Conservation (phyloP, 2,888 invertebrate genomes). For the Saturnia pavonia region DNA sequence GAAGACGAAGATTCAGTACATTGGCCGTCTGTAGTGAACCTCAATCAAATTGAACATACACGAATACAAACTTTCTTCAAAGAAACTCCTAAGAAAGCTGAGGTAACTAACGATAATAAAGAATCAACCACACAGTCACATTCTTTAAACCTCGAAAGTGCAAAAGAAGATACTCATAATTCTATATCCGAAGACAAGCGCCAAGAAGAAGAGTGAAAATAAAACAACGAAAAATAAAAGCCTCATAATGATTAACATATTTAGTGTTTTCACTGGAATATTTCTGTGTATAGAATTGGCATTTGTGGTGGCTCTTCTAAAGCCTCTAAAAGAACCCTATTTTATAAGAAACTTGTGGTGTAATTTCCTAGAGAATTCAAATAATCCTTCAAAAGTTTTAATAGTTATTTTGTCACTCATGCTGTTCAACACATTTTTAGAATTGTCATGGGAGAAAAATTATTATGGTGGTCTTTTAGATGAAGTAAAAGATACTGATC, state of each 20-base stretch:
- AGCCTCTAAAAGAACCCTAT: constrained; percentile 55
- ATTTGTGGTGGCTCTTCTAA: constrained; percentile 52
- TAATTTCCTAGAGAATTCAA: constrained; percentile 35
- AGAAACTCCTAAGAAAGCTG: constrained; percentile 31
- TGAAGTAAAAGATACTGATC: constrained; percentile 33
- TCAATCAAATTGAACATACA: constrained; percentile 44
- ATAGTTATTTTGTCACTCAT: constrained; percentile 33
- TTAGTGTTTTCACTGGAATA: constrained; percentile 41
- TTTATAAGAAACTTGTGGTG: constrained; percentile 53
- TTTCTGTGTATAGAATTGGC: constrained; percentile 49
- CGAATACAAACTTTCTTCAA: constrained; percentile 46
- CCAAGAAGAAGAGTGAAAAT: constrained; percentile 2
- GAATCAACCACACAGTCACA: constrained; percentile 17
- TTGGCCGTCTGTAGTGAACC: constrained; percentile 51
- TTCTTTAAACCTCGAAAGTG: constrained; percentile 14
- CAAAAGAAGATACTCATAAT: constrained; percentile 1
- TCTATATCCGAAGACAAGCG: constrained; percentile 8
- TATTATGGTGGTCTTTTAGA: constrained; percentile 38
- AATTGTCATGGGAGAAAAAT: constrained; percentile 47
- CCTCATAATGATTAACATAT: constrained; percentile 53
- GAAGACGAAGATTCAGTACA: constrained; percentile 33
- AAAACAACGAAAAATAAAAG: constrained; percentile 5
- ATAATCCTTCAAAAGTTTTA: constrained; percentile 37
- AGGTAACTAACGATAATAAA: constrained; percentile 11
- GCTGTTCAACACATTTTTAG: constrained; percentile 46